Evolutionary conservation across 2,113 vertebrate genomes (phyloP).

Genomic region (Mormoops blainvillei): DNA sequence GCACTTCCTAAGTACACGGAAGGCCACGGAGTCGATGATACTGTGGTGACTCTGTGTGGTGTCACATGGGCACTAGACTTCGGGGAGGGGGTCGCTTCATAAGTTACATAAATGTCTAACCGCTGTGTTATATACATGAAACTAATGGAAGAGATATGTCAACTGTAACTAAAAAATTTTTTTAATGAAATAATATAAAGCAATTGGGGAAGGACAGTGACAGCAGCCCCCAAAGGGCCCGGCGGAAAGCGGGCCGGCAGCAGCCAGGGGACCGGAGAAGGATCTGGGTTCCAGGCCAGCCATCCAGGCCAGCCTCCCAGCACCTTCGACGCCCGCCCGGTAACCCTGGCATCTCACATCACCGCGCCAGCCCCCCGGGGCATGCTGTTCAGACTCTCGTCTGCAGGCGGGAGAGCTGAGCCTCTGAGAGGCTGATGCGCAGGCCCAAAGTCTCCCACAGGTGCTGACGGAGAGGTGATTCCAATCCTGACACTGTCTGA

Average conservation of each 20-base stretch:
- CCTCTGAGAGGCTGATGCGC: too few species aligned
- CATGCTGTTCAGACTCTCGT: background rate
- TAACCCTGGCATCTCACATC: accelerated
- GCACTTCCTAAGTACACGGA: background rate
- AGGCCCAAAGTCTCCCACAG: accelerated
- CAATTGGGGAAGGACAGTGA: background rate
- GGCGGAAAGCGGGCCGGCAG: too few species aligned
- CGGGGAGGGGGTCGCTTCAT: background rate
- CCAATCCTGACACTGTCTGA: background rate
- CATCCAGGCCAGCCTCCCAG: background rate
- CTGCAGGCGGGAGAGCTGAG: background rate
- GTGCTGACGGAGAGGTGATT: background rate
- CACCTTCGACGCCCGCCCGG: accelerated
- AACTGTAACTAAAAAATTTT: background rate
- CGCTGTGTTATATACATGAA: background rate
- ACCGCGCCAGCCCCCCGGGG: too few species aligned
- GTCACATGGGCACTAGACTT: background rate
- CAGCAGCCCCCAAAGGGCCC: background rate
- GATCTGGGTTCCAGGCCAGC: background rate
- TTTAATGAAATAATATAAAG: background rate
- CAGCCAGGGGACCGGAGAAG: too few species aligned
- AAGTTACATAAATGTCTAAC: background rate
- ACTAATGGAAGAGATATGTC: background rate
- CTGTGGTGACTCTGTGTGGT: background rate
- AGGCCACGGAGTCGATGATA: background rate